Conservation (phyloP, 2,888 invertebrate species). For the Platycheirus rosarum region DNA sequence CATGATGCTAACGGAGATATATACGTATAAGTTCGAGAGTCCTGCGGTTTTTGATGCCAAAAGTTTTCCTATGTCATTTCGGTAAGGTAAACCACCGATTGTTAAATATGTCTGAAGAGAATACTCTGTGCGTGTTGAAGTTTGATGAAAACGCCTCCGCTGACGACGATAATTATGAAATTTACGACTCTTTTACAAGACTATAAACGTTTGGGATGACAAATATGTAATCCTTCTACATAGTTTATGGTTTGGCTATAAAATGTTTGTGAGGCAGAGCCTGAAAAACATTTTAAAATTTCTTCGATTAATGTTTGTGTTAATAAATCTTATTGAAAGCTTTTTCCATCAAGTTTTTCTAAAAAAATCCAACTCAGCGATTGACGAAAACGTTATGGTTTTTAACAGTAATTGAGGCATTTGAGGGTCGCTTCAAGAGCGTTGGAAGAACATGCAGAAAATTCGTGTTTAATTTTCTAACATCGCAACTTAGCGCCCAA, state of each 20-base stretch:
- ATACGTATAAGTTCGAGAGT: slow-evolving; percentile 28
- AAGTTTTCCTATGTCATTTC: slow-evolving; percentile 68
- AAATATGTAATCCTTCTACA: slow-evolving; percentile 45
- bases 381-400: too few relatives aligned
- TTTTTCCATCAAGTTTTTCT: too few relatives aligned
- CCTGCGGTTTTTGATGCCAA: slow-evolving; percentile 65
- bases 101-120: slow-evolving; percentile 51
- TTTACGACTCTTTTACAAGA: slow-evolving; percentile 42
- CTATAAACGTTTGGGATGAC: too few relatives aligned
- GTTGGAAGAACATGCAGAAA: too few relatives aligned
- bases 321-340: too few relatives aligned
- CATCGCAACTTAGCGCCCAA: too few relatives aligned
- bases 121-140: slow-evolving; percentile 1
- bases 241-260: slow-evolving; percentile 53
- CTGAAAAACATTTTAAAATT: slow-evolving; percentile 33
- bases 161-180: slow-evolving; percentile 50
- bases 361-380: too few relatives aligned
- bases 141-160: slow-evolving; percentile 19
- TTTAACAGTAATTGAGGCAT: too few relatives aligned
- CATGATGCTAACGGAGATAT: not conserved
- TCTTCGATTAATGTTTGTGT: slow-evolving; percentile 54
- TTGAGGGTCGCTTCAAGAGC: too few relatives aligned
- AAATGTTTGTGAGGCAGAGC: slow-evolving; percentile 7
- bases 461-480: too few relatives aligned
- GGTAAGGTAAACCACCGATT: slow-evolving; percentile 62